phyloP scores from a whole-genome alignment of 2,888 invertebrate species.

The Lymantria dispar region DNA sequence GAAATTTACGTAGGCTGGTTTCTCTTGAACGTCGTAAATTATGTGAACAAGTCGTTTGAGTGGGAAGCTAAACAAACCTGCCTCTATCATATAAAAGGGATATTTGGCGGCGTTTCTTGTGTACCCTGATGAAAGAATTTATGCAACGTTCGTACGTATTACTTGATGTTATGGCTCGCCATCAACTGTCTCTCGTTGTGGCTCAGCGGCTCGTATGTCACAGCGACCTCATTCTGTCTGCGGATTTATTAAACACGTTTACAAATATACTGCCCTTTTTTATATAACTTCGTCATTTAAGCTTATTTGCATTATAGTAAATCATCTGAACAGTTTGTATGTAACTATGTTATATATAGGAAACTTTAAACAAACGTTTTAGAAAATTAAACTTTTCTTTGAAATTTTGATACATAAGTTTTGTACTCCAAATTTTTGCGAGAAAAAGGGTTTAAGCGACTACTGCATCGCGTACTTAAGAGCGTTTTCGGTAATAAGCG shows the following conservation, averaged over 20 bases:
- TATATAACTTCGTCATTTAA: too few relatives aligned
- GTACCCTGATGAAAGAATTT: slow-evolving; percentile 28
- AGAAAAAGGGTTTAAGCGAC: too few relatives aligned
- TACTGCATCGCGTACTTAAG: too few relatives aligned
- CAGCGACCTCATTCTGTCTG: slow-evolving; percentile 1
- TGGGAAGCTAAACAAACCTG: slow-evolving; percentile 26
- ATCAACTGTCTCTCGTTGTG: slow-evolving; percentile 10
- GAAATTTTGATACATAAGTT: too few relatives aligned
- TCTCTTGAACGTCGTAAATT: slow-evolving; percentile 17
- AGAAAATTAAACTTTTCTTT: too few relatives aligned
- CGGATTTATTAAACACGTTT: slow-evolving; percentile 9
- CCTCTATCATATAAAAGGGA: slow-evolving; percentile 26
- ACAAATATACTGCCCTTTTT: not conserved
- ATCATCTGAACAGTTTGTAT: too few relatives aligned
- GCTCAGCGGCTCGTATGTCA: slow-evolving; percentile 5
- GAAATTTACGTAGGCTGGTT: slow-evolving; percentile 13
- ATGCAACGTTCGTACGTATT: slow-evolving; percentile 14
- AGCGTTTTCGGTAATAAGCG: too few relatives aligned
- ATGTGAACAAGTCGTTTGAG: slow-evolving; percentile 19
- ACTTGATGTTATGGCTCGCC: slow-evolving; percentile 22
- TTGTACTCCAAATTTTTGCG: too few relatives aligned
- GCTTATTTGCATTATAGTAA: too few relatives aligned
- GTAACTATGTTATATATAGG: too few relatives aligned
- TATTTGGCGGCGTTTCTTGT: slow-evolving; percentile 23
- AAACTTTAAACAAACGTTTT: too few relatives aligned